These are phyloP conservation scores for Anoura caudifer DNA, from an alignment of 2,113 vertebrate genomes.

Conservation along the genomic window DNA sequence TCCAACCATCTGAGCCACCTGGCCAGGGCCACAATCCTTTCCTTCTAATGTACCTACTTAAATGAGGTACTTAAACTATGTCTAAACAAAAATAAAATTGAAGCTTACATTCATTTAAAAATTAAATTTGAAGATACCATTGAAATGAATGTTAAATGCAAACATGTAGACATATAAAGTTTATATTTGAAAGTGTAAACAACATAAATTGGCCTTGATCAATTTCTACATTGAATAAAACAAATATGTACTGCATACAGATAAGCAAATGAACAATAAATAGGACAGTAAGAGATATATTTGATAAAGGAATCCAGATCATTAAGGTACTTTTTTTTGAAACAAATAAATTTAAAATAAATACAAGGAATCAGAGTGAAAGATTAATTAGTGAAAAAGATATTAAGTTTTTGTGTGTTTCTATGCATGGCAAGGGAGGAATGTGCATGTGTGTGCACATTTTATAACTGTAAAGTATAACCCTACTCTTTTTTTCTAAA, in stretches of 20 bases:
- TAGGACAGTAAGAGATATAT: background rate
- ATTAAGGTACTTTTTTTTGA: background rate
- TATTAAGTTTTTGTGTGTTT: background rate
- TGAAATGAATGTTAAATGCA: background rate
- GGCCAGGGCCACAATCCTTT: no score
- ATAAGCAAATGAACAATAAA: background rate
- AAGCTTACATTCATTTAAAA: background rate
- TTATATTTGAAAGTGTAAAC: background rate
- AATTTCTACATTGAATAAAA: background rate
- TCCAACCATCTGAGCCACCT: no score
- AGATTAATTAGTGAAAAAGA: background rate
- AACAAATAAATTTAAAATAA: background rate
- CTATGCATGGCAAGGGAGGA: background rate
- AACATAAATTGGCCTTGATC: background rate
- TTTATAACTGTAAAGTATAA: background rate
- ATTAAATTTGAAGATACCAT: background rate
- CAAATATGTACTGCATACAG: fast-evolving
- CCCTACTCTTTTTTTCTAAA: background rate
- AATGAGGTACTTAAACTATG: background rate
- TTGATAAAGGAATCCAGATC: background rate
- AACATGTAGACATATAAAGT: background rate
- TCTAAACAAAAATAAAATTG: background rate
- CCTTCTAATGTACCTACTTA: background rate
- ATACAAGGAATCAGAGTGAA: background rate
- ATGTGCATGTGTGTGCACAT: background rate